Base-by-base conservation (phyloP, 2,888 invertebrate genomes). In the Phalera bucephala region DNA sequence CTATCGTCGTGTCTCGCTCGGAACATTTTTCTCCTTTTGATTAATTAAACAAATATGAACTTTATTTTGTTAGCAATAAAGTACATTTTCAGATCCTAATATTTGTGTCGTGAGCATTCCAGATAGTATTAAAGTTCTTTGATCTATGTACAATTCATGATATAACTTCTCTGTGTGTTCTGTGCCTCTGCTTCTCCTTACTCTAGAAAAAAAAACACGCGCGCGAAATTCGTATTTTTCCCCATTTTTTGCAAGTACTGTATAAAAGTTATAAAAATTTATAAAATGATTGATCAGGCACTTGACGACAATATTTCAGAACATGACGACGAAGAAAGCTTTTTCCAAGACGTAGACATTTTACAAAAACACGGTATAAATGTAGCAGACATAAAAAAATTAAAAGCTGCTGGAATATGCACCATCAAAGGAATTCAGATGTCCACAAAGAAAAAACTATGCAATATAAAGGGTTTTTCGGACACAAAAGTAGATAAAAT, bases 381-480 rank as follows among this genome's bases (percentile, higher is more conserved):
- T 76, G 92, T 92, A 28, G 93, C 94, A 2, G 95, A 96, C 67
- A 93, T 96, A 15, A 94, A 94, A 80, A 94, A 94, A 73, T 74
- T 96, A 52, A 95, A 95, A 77, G 88, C 91, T 8, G 91, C 92
- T 29, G 95, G 95, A 49, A 94, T 96, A 60, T 95, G 95, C 63
- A 96, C 95, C 0, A 91, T 96, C 30, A 95, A 94, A 86, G 96
- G 95, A 0, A 89, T 95, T 36, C 94, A 95, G 71, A 96, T 96
- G 96, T 93, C 92, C 1, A 95, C 95, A 7, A 92, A 91, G 63
- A 95, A 94, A 67, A 94, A 92, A 64, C 71, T 96, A 34, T 91
- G 92, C 56, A 91, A 90, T 52, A 93, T 95, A 33, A 94, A 95
- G 84, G 95, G 95, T 3, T 93, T 95, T 63, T 94, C 94, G 11